Evolutionary conservation across 1,140 invertebrate species (phyloP), one percentile per base, ranked within the genome.

Genomic region (Cydia amplana): DNA sequence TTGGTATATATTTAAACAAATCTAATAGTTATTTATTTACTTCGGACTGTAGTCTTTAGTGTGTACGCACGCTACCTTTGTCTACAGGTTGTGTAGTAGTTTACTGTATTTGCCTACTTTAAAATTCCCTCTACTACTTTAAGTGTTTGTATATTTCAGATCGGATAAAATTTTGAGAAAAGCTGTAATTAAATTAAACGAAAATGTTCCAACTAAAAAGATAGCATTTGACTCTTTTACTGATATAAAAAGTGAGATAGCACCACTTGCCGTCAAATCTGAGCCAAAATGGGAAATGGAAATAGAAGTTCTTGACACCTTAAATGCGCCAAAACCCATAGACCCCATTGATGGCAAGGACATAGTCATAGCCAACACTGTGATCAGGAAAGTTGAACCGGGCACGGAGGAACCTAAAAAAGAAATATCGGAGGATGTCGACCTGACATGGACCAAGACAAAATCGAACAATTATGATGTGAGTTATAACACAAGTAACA

Each of bases 201-300:
- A 77, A 76, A 84, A 80, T 72, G 75, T 87, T 51, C 84, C 88
- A 64, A 91, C 89, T n/a, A 92, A 92, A 75, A 92, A 92, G 76
- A 91, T 92, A 65, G 82, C 86, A 18, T 92, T 92, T 88, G 88
- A 91, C 79, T 88, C 89, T 20, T 87, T 92, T 55, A 91, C 87
- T 77, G 91, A 92, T 46, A 91, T 92, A 14, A 92, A 92, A 83
- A 89, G 88, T 85, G 90, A 92, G 76, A 92, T 92, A 77, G 88
- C 85, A 36, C 89, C 91, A 46, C 55, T 92, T n/a, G 78, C 79
- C 36, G 77, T 92, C 9, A 92, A 92, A 82, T 20, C 78, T 16
- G 91, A 92, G 75, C 91, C 91, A 77, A 87, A 87, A 82, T 91
- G 90, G 90, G 91, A 92, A 76, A 82, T 91, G 81, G 91, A 92